phyloP scores from a whole-genome alignment of 2,797 vertebrate genomes.

The Orientallactaga sibirica region DNA sequence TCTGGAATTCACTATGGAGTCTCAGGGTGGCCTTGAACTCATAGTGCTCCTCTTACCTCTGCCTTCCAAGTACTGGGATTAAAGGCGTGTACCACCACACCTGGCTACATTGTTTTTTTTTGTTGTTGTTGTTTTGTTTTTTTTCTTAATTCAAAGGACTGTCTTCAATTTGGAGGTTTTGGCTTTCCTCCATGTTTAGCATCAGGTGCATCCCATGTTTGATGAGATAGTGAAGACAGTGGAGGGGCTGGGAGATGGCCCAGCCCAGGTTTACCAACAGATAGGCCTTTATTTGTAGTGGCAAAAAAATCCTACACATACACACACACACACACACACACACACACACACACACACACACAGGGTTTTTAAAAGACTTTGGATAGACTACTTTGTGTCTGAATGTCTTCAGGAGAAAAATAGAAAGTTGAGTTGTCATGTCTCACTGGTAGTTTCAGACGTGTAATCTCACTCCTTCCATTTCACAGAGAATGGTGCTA shows the following conservation, averaged over 20 bases:
- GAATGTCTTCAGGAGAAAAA: neutral
- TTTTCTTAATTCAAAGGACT: neutral
- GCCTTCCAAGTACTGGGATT: too few species aligned
- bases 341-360: too few species aligned
- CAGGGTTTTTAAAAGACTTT: too few species aligned
- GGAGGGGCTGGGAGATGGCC: neutral
- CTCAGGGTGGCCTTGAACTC: too few species aligned
- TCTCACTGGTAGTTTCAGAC: neutral
- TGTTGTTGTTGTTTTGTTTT: too few species aligned
- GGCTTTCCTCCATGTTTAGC: neutral
- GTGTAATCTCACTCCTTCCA: neutral
- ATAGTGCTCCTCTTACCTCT: too few species aligned
- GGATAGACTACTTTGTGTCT: neutral
- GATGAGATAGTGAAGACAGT: neutral
- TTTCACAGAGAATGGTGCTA: neutral
- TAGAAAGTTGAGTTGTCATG: neutral
- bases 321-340: too few species aligned
- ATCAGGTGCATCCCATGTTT: neutral
- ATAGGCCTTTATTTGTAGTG: too few species aligned
- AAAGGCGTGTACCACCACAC: too few species aligned
- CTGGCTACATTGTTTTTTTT: neutral
- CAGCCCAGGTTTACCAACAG: too few species aligned
- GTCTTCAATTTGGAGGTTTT: neutral
- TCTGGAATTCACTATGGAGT: too few species aligned
- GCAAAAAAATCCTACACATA: too few species aligned